Conservation (phyloP, 1,140 invertebrate species). For the Diorhabda sublineata region DNA sequence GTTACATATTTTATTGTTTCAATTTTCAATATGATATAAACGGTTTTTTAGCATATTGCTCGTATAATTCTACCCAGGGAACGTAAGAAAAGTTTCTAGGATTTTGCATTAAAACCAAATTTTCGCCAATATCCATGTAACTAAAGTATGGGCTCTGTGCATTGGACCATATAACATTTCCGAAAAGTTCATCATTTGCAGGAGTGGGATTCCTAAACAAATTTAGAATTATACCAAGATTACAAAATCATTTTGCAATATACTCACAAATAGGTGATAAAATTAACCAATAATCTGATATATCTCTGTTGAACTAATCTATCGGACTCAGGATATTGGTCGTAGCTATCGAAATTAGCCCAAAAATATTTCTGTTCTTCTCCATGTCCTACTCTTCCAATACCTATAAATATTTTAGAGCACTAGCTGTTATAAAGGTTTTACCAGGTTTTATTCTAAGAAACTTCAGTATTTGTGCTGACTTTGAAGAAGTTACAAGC, state of each 20-base stretch:
- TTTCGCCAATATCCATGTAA: slow-evolving; percentile 4
- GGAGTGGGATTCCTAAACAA: slow-evolving; percentile 14
- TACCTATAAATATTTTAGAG: not conserved
- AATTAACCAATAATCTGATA: slow-evolving; percentile 3
- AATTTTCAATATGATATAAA: slow-evolving; percentile 7
- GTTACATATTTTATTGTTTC: no score
- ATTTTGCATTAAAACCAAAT: not conserved
- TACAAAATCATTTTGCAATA: no score
- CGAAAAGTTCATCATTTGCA: not conserved
- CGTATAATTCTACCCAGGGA: slow-evolving; percentile 4
- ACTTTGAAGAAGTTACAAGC: no score
- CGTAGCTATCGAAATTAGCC: not conserved
- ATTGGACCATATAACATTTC: slow-evolving; percentile 11
- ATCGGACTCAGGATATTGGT: slow-evolving; percentile 6
- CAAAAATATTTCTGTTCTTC: slow-evolving; percentile 12
- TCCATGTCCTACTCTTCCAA: slow-evolving; percentile 10
- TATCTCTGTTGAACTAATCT: not conserved
- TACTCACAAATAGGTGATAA: slow-evolving; percentile 7
- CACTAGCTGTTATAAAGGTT: no score
- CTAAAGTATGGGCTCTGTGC: not conserved
- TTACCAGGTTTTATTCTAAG: no score
- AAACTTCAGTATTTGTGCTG: no score
- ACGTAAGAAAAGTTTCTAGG: slow-evolving; percentile 3
- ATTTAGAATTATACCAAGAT: not conserved
- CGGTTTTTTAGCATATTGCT: slow-evolving; percentile 10